Base-by-base conservation (phyloP, 1,140 invertebrate species). In the Drosophila erecta region DNA sequence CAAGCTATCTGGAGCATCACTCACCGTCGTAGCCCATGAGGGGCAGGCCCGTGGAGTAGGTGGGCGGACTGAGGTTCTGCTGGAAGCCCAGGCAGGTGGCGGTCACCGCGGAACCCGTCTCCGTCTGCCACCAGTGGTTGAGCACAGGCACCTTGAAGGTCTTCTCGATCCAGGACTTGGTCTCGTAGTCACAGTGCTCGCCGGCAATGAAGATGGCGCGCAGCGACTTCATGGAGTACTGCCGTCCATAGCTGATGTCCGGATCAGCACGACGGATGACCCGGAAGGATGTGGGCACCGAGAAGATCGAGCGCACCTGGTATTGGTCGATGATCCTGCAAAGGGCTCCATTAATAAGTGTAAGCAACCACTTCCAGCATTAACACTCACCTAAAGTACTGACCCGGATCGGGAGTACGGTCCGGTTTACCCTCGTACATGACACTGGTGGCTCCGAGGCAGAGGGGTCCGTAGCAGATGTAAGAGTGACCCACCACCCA, bases 41-140 rank as follows among this genome's bases (percentile, higher is more conserved):
- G 1, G 96, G 95, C 91, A 96, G 94, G 5, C 97, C 97, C 1
- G 96, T 94, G 5, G 94, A 94, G 69, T 94, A 94, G 61, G 95
- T 95, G 5, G 95, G 94, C 2, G 96, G 95, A 67, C 93, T 93
- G 24, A 93, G 79, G 59, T 54, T 92, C 27, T 92, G 94, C 5
- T 95, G 95, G 8, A 97, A 94, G 4, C 97, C 97, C 11, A 97
- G 79, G 92, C 96, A 98, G 0, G 95, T 95, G 0, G 96, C 95
- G 0, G 97, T 98, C 12, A 98, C 96, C 0, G 97, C 95, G 69
- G 97, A 97, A 0, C 97, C 98, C 0, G 97, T 97, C 93, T 99
- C 98, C 40, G 91, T 98, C 93, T 99, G 98, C 98, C 98, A 99
- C 97, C 97, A 99, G 90, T 99, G 96, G 92, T 99, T 98, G 17